Percentiles rank a stretch among this genome's conserved stretches.
These are phyloP conservation scores for Euthynnus affinis DNA, from an alignment of 2,797 vertebrate species.

Conservation along the genomic window DNA sequence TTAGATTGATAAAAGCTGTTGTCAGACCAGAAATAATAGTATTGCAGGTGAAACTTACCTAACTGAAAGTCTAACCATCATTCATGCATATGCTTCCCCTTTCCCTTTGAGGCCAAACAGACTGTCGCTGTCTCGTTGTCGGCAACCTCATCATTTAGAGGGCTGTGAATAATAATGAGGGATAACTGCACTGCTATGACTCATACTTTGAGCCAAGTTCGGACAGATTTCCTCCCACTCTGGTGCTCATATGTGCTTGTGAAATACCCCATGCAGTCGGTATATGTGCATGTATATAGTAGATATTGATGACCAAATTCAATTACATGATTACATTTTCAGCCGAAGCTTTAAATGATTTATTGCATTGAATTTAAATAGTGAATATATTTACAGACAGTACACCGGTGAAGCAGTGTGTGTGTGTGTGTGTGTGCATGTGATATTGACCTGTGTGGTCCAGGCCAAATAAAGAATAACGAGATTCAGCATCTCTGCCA, in stretches of 20 bases:
- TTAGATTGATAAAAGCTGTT: slow-evolving; percentile 31
- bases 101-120: slow-evolving; percentile 71
- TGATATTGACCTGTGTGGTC: slow-evolving; percentile 82
- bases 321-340: slow-evolving; percentile 88
- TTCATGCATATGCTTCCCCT: slow-evolving; percentile 44
- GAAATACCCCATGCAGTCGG: slow-evolving; percentile 55
- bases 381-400: slow-evolving; percentile 78
- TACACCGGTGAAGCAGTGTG: slow-evolving; percentile 51
- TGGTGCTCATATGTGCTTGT: slow-evolving; percentile 58
- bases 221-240: slow-evolving; percentile 78
- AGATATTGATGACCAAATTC: slow-evolving; percentile 87
- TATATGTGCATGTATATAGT: slow-evolving; percentile 70
- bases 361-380: slow-evolving; percentile 82
- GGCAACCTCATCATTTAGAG: slow-evolving; percentile 73
- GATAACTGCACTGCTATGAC: slow-evolving; percentile 78
- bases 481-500: slow-evolving; percentile 83
- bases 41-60: slow-evolving; percentile 45
- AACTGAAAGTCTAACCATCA: slow-evolving; percentile 50
- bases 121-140: slow-evolving; percentile 64
- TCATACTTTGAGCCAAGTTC: slow-evolving; percentile 76
- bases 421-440: slow-evolving; percentile 37
- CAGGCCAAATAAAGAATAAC: slow-evolving; percentile 84
- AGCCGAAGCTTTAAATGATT: slow-evolving; percentile 82
- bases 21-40: slow-evolving; percentile 32
- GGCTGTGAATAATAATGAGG: slow-evolving; percentile 80